Conservation (phyloP, 2,888 invertebrate species). For the Ecliptopera silaceata region DNA sequence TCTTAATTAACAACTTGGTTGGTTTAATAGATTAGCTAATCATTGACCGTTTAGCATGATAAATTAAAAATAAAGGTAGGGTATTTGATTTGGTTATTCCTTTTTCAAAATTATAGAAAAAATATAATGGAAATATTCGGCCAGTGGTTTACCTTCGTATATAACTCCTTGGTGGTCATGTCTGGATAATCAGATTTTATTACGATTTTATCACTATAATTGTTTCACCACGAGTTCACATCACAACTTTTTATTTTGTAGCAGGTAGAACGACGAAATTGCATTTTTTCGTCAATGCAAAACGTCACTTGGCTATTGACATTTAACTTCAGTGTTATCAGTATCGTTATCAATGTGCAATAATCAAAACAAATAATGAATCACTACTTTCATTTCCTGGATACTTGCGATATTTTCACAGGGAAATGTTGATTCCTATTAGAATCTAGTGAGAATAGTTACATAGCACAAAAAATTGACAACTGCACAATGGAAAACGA, state of each 20-base stretch:
- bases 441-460: slow-evolving; percentile 53
- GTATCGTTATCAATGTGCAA: slow-evolving; percentile 40
- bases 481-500: slow-evolving; percentile 61
- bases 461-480: slow-evolving; percentile 51
- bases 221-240: slow-evolving; percentile 68
- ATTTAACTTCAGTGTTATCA: slow-evolving; percentile 64
- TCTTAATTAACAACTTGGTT: slow-evolving; percentile 1
- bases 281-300: slow-evolving; percentile 64
- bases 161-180: slow-evolving; percentile 80
- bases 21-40: not conserved
- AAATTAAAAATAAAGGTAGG: slow-evolving; percentile 9
- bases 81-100: slow-evolving; percentile 6
- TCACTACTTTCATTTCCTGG: slow-evolving; percentile 28
- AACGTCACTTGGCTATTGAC: slow-evolving; percentile 75
- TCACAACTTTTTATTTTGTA: slow-evolving; percentile 63
- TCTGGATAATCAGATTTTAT: slow-evolving; percentile 32
- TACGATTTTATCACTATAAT: slow-evolving; percentile 43
- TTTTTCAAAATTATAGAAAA: slow-evolving; percentile 23
- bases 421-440: slow-evolving; percentile 55
- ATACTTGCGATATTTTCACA: slow-evolving; percentile 46
- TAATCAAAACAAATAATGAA: slow-evolving; percentile 33
- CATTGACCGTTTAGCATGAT: not conserved
- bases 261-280: slow-evolving; percentile 69
- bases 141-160: slow-evolving; percentile 69
- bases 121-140: slow-evolving; percentile 6